Evolutionary conservation across 2,797 vertebrate genomes (phyloP).

Genomic region (Carapus acus): DNA sequence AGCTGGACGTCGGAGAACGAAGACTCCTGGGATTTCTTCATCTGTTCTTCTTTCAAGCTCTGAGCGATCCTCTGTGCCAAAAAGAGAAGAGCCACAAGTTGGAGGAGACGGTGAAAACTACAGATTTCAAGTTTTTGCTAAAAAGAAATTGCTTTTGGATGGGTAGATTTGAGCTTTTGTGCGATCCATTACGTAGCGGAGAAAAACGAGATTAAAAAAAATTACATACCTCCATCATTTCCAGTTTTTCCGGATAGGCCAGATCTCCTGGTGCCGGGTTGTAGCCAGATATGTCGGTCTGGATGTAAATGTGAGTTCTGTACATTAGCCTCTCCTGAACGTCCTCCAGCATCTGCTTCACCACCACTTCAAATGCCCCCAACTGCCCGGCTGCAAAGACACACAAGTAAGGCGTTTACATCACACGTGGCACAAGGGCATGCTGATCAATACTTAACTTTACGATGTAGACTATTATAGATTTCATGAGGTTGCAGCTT

Average conservation of each 20-base stretch:
- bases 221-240: constrained; percentile 92
- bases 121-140: not conserved
- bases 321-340: constrained; percentile 97
- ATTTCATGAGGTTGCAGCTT: too few species aligned
- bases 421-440: not conserved
- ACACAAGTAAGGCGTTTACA: constrained; percentile 1
- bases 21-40: constrained; percentile 75
- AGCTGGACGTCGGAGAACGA: constrained; percentile 86
- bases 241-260: constrained; percentile 94
- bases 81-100: constrained; percentile 10
- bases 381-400: constrained; percentile 77
- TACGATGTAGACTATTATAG: too few species aligned
- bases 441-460: too few species aligned
- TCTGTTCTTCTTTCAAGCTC: constrained; percentile 94
- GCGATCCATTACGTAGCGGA: too few species aligned
- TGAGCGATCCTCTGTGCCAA: constrained; percentile 86
- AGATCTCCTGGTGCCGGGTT: constrained; percentile 93
- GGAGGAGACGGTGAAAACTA: not conserved
- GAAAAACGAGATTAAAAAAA: too few species aligned
- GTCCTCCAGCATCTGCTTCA: constrained; percentile 98
- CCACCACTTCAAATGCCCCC: constrained; percentile 86
- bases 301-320: constrained; percentile 96
- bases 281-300: constrained; percentile 92
- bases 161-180: too few species aligned
- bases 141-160: too few species aligned